These are phyloP conservation scores for Lethrus apterus DNA, from an alignment of 1,140 invertebrate genomes.

Conservation along the genomic window DNA sequence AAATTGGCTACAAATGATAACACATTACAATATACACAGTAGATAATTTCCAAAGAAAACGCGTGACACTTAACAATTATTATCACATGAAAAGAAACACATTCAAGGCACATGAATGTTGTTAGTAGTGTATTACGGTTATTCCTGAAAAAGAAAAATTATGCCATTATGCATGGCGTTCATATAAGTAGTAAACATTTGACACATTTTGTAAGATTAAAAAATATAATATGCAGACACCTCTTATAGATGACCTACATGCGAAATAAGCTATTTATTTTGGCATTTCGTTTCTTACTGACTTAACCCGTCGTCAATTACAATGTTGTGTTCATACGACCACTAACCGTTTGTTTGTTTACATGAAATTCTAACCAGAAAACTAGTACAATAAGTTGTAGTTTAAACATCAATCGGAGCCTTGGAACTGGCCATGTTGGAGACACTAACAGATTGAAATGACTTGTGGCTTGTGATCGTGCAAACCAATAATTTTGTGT, in stretches of 20 bases:
- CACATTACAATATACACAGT: no score
- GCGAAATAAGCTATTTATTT: neutral
- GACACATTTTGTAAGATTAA: slow-evolving; percentile 13
- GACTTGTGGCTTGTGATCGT: neutral
- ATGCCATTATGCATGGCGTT: slow-evolving; percentile 3
- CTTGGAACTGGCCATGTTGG: neutral
- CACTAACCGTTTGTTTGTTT: neutral
- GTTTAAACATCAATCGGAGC: neutral
- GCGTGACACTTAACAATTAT: slow-evolving; percentile 1
- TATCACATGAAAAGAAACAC: slow-evolving; percentile 15
- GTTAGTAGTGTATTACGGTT: neutral
- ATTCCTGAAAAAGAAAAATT: slow-evolving; percentile 4
- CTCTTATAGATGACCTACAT: neutral
- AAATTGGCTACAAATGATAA: no score
- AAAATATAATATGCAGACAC: slow-evolving; percentile 8
- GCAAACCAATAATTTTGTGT: neutral
- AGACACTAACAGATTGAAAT: neutral
- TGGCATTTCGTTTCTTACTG: neutral
- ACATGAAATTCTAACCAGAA: neutral
- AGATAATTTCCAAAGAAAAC: no score
- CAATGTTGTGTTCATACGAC: neutral
- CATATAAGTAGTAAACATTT: slow-evolving; percentile 8
- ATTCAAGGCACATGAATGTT: slow-evolving; percentile 12
- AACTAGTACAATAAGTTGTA: neutral
- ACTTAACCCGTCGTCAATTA: neutral